Evolutionary conservation across 2,113 vertebrate genomes (phyloP).

Genomic region (Amia ocellicauda): DNA sequence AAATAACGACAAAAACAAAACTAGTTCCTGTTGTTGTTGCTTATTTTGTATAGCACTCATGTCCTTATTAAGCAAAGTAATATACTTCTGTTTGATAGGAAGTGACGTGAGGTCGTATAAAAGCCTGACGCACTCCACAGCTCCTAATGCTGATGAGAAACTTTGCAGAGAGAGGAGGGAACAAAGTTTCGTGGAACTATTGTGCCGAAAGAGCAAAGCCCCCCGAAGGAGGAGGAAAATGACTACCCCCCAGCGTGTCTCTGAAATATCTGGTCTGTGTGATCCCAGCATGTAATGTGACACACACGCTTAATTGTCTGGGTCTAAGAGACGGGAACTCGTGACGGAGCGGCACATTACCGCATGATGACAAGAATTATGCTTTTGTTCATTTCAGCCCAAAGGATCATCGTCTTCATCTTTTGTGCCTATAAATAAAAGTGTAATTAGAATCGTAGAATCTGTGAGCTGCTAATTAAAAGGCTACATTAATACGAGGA

Average conservation of each 20-base stretch:
- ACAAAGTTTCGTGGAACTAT: too few relatives aligned
- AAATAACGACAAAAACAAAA: too few relatives aligned
- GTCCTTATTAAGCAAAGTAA: too few relatives aligned
- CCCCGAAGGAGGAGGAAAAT: too few relatives aligned
- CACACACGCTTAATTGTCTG: conserved; percentile 14
- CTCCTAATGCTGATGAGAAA: too few relatives aligned
- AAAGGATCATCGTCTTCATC: conserved; percentile 25
- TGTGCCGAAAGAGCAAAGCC: too few relatives aligned
- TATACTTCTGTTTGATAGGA: too few relatives aligned
- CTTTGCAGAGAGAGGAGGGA: too few relatives aligned
- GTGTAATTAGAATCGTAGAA: conserved; percentile 15
- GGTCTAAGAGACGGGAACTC: neutral
- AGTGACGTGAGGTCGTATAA: too few relatives aligned
- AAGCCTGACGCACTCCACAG: too few relatives aligned
- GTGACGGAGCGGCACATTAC: neutral
- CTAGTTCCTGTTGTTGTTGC: too few relatives aligned
- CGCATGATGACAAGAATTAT: neutral
- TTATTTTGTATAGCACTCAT: too few relatives aligned
- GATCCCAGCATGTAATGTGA: conserved; percentile 1
- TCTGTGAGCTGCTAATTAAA: conserved; percentile 20
- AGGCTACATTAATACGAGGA: conserved; percentile 23
- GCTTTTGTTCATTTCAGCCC: conserved; percentile 8
- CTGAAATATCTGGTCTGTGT: neutral
- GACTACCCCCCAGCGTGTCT: neutral
- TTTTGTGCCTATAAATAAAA: conserved; percentile 45